Evolutionary conservation across 2,113 vertebrate genomes (phyloP), one percentile per base, ranked within the genome.

Genomic region (Apteryx mantelli): DNA sequence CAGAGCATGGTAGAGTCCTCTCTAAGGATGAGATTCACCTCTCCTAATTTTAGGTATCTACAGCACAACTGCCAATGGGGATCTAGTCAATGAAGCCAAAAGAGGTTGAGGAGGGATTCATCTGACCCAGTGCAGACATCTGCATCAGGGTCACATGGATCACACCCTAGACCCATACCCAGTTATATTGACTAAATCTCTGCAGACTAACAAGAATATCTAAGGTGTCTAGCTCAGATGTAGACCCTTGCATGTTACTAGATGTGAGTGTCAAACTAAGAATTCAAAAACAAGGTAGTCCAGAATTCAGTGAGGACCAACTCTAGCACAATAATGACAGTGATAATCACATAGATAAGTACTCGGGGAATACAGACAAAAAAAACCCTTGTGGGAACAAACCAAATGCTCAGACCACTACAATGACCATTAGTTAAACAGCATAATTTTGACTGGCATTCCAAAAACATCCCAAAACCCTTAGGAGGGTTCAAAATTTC

Each of bases 351-450:
- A 71, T 34, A 26, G 64, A 84, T 46, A 75, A 1, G 1, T 38
- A 84, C 82, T 46, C 88, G 52, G 14, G 42, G 28, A 92, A 83
- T 5, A 56, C 17, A 24, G n/a, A 81, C 87, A 91, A 88, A 95
- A 95, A 82, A 75, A 88, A 94, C 90, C 80, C 25, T 53, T 86
- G n/a, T 82, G 79, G 44, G 71, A 91, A 93, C 36, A 90, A 91
- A 88, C 32, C 36, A 70, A 85, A 83, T 83, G 71, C 64, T 88
- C 66, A 80, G 84, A 91, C 63, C 22, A 38, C 38, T 68, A 25
- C 65, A 63, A 60, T 38, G 81, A 81, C 46, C 20, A 17, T 24
- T 90, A 34, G 60, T 55, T 64, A 86, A 88, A 86, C 9, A 79
- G 34, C 13, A 78, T 15, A 60, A 0, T 86, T 76, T 84, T 94